These are phyloP conservation scores for Lottia scabra DNA, from an alignment of 2,888 invertebrate species.

Conservation along the genomic window DNA sequence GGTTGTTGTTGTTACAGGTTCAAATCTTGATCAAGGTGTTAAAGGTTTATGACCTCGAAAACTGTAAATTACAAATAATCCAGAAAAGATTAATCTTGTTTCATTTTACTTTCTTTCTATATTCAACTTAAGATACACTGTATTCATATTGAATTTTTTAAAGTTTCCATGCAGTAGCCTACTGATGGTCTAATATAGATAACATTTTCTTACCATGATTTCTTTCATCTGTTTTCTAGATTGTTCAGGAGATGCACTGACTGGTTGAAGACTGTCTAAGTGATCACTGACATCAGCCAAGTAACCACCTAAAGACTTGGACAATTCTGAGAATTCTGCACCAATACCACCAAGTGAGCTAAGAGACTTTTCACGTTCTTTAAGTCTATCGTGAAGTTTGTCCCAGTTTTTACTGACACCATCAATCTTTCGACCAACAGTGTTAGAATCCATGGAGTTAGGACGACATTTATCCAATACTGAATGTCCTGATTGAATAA, in stretches of 20 bases:
- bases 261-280: slow-evolving; percentile 80
- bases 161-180: no score
- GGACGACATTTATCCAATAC: slow-evolving; percentile 76
- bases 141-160: no score
- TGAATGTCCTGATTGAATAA: slow-evolving; percentile 84
- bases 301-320: slow-evolving; percentile 86
- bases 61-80: no score
- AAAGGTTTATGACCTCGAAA: no score
- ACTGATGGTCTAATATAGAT: not conserved
- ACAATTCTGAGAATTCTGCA: slow-evolving; percentile 90
- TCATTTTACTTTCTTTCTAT: no score
- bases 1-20: no score
- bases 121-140: no score
- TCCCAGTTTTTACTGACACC: slow-evolving; percentile 82
- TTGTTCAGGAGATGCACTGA: slow-evolving; percentile 74
- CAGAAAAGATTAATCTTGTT: no score
- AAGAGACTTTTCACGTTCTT: slow-evolving; percentile 74
- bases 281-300: slow-evolving; percentile 88
- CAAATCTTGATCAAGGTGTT: no score
- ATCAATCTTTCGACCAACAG: slow-evolving; percentile 71
- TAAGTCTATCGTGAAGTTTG: slow-evolving; percentile 74
- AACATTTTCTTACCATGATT: slow-evolving; percentile 75
- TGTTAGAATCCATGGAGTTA: slow-evolving; percentile 62
- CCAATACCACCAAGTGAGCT: slow-evolving; percentile 93
- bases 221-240: slow-evolving; percentile 89